phyloP scores from a whole-genome alignment of 2,113 vertebrate genomes.

The Caranx melampygus region DNA sequence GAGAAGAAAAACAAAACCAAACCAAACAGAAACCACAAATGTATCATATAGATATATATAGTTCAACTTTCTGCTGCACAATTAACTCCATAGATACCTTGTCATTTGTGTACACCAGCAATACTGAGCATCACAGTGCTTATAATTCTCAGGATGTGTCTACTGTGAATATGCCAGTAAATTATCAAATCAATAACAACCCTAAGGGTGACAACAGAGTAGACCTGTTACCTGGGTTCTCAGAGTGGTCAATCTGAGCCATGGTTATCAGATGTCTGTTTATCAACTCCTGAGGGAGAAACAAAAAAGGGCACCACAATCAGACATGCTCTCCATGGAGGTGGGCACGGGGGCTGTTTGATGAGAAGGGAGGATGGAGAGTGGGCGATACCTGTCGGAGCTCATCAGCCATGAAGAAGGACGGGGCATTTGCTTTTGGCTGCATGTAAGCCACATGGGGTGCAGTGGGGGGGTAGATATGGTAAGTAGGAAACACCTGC shows the following conservation, averaged over 20 bases:
- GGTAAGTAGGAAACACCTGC: constrained; percentile 99
- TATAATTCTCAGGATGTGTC: no score
- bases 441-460: constrained; percentile 99
- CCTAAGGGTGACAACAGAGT: background rate
- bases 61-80: background rate
- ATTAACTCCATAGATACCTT: no score
- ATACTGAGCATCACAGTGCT: no score
- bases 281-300: constrained; percentile 90
- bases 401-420: constrained; percentile 99
- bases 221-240: constrained; percentile 92
- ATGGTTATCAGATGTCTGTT: constrained; percentile 99
- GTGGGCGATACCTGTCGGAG: constrained; percentile 91
- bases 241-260: constrained; percentile 98
- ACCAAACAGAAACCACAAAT: constrained; percentile 31
- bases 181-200: background rate
- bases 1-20: background rate
- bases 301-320: constrained; percentile 14
- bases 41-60: background rate
- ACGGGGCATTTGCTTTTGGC: constrained; percentile 98
- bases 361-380: background rate
- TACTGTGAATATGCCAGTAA: background rate
- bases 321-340: background rate
- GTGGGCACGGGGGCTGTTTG: background rate
- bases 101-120: no score
- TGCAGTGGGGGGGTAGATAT: constrained; percentile 96